Evolutionary conservation across 2,888 invertebrate species (phyloP).

Genomic region (Cephus pulcher): DNA sequence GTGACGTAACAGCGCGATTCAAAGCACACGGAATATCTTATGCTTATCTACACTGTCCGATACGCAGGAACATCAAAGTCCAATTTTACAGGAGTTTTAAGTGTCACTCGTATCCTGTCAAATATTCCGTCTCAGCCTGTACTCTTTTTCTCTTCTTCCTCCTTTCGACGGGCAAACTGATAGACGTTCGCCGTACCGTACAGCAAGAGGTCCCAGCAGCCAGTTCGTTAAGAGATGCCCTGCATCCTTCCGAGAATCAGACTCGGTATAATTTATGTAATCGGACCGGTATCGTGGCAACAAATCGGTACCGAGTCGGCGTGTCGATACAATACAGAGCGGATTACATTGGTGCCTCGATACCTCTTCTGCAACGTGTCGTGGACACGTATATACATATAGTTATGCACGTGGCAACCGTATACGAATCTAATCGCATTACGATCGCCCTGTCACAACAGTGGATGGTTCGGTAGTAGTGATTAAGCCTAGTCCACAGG

Average conservation of each 20-base stretch:
- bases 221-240: neutral
- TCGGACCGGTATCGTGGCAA: conserved; percentile 27
- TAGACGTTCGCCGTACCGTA: neutral
- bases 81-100: neutral
- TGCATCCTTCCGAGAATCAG: neutral
- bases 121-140: neutral
- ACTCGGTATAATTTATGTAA: conserved; percentile 15
- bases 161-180: neutral
- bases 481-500: neutral
- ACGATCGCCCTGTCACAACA: neutral
- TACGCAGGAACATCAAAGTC: neutral
- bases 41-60: neutral
- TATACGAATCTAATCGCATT: neutral
- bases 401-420: neutral
- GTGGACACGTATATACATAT: neutral
- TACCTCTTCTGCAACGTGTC: neutral
- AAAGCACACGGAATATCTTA: neutral
- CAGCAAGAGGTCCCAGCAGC: neutral
- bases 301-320: conserved; percentile 13
- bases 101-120: neutral
- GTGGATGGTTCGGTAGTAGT: neutral
- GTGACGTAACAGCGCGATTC: neutral
- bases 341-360: conserved; percentile 35
- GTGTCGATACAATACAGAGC: conserved; percentile 26
- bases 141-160: neutral